Percentiles rank a stretch among this genome's conserved stretches.
phyloP scores from a whole-genome alignment of 2,797 vertebrate genomes.

The Distichodus sexfasciatus region DNA sequence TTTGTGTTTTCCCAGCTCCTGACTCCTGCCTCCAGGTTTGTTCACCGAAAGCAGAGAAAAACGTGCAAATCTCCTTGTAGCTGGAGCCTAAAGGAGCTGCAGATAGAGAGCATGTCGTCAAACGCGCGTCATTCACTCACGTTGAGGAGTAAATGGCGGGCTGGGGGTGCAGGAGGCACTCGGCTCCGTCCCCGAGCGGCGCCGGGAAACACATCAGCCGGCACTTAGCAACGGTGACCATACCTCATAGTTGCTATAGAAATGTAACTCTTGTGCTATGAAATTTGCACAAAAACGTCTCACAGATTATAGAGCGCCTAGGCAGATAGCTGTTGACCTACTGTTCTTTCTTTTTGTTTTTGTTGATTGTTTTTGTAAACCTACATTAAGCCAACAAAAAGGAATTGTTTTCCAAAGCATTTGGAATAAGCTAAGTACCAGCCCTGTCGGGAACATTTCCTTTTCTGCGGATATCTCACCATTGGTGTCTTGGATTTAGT shows the following conservation, averaged over 20 bases:
- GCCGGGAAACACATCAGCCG: constrained; percentile 63
- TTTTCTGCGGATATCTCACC: constrained; percentile 76
- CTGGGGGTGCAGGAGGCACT: constrained; percentile 56
- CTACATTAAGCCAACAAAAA: constrained; percentile 57
- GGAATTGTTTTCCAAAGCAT: constrained; percentile 55
- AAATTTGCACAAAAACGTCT: constrained; percentile 60
- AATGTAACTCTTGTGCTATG: constrained; percentile 63
- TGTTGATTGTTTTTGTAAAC: constrained; percentile 64
- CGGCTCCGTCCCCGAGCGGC: constrained; percentile 54
- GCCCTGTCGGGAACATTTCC: constrained; percentile 56
- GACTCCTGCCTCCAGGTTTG: constrained; percentile 22
- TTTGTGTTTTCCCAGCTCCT: constrained; percentile 13
- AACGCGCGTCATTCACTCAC: constrained; percentile 18
- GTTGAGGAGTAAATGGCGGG: constrained; percentile 39
- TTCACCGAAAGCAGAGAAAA: constrained; percentile 27
- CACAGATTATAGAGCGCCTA: constrained; percentile 57
- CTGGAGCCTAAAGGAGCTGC: constrained; percentile 42
- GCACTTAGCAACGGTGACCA: constrained; percentile 70
- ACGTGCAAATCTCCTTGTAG: constrained; percentile 36
- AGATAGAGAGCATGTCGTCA: constrained; percentile 20
- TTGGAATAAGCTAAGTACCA: constrained; percentile 60
- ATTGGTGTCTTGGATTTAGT: constrained; percentile 81
- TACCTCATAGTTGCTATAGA: constrained; percentile 72
- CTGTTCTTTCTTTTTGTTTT: no score
- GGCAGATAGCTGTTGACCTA: constrained; percentile 56